Evolutionary conservation across 2,797 vertebrate genomes (phyloP).

Genomic region (Borostomias antarcticus): DNA sequence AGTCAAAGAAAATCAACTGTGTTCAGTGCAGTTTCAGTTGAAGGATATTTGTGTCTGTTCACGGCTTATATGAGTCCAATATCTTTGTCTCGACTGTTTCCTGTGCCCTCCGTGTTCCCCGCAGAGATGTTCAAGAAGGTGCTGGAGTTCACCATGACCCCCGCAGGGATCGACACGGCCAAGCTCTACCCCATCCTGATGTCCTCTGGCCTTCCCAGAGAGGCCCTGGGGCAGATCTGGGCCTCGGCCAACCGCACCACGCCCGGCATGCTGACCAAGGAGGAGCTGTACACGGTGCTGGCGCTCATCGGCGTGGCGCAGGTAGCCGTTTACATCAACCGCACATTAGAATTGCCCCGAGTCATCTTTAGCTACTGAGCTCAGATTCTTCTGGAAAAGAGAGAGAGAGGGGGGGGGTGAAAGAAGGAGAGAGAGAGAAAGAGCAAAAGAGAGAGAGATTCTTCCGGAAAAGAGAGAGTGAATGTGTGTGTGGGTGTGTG

Average conservation of each 20-base stretch:
- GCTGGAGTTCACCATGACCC: slow-evolving; percentile 91
- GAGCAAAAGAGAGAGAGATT: too few species aligned
- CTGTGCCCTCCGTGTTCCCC: neutral
- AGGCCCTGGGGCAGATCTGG: slow-evolving; percentile 98
- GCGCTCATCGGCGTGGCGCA: slow-evolving; percentile 95
- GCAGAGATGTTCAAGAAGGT: slow-evolving; percentile 96
- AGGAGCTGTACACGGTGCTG: slow-evolving; percentile 94
- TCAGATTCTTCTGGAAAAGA: neutral
- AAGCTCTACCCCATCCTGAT: slow-evolving; percentile 98
- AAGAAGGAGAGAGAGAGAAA: too few species aligned
- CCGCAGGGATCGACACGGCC: slow-evolving; percentile 92
- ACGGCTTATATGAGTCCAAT: too few species aligned
- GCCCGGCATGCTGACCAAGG: slow-evolving; percentile 95
- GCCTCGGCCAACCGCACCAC: slow-evolving; percentile 95
- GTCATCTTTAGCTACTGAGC: neutral
- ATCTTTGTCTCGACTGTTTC: neutral
- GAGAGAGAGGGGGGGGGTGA: too few species aligned
- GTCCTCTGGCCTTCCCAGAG: slow-evolving; percentile 95
- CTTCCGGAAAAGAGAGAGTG: slow-evolving; percentile 17
- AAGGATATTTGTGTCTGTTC: too few species aligned
- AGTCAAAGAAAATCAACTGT: neutral
- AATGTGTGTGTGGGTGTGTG: neutral
- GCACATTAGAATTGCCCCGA: neutral
- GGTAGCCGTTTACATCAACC: slow-evolving; percentile 71
- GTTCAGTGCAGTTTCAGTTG: neutral